Percentiles rank a stretch among this genome's conserved stretches.
Conservation (phyloP, 2,113 vertebrate species). For the Bufo gargarizans region DNA sequence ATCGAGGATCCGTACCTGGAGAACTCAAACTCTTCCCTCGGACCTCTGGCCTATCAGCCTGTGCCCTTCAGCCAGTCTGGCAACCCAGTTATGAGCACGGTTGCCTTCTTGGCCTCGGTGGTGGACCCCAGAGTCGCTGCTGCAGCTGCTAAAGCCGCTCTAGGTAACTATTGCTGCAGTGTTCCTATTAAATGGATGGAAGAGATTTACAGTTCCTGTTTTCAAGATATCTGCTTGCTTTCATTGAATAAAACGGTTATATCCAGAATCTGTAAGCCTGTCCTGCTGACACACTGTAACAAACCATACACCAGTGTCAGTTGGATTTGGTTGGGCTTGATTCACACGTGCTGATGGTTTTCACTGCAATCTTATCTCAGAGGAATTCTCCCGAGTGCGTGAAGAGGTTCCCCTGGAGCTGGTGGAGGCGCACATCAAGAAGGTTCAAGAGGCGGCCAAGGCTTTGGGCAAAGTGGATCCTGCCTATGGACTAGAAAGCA, state of each 20-base stretch:
- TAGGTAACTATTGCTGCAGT: conserved; percentile 71
- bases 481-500: conserved; percentile 94
- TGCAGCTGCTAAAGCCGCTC: conserved; percentile 90
- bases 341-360: too few species aligned
- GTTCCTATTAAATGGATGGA: too few species aligned
- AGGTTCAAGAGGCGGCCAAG: conserved; percentile 90
- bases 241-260: too few species aligned
- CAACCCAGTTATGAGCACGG: conserved; percentile 96
- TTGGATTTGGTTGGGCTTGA: too few species aligned
- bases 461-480: conserved; percentile 93
- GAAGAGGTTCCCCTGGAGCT: conserved; percentile 95
- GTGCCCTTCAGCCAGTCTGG: conserved; percentile 95
- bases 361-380: conserved; percentile 65
- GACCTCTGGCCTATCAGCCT: conserved; percentile 89
- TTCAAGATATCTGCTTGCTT: too few species aligned
- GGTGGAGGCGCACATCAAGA: conserved; percentile 96
- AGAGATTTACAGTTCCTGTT: too few species aligned
- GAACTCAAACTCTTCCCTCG: conserved; percentile 84
- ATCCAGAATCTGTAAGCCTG: too few species aligned
- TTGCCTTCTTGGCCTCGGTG: conserved; percentile 94
- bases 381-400: conserved; percentile 98
- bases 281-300: too few species aligned
- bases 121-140: conserved; percentile 94
- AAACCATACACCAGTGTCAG: too few species aligned
- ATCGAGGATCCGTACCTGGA: conserved; percentile 95